These are phyloP conservation scores for Yponomeuta sedellus DNA, from an alignment of 2,888 invertebrate genomes.

Conservation along the genomic window DNA sequence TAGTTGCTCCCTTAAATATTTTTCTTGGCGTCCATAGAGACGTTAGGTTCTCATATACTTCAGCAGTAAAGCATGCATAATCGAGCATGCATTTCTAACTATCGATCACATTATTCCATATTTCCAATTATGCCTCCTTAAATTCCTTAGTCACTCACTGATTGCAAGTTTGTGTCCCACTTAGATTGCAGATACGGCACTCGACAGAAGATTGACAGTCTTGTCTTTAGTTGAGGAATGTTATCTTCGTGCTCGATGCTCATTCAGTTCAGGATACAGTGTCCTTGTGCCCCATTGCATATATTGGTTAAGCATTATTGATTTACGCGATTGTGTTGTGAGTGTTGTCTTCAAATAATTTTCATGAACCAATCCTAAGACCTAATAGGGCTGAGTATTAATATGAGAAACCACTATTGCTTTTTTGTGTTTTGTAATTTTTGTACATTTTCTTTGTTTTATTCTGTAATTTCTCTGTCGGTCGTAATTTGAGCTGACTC, in stretches of 20 bases:
- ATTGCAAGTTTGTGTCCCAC: slow-evolving; percentile 44
- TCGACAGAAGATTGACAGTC: slow-evolving; percentile 46
- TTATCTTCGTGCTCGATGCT: slow-evolving; percentile 20
- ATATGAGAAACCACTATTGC: too few species aligned
- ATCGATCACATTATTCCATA: not conserved
- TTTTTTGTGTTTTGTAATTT: too few species aligned
- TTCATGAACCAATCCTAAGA: too few species aligned
- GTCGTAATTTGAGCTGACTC: too few species aligned
- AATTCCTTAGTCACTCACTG: not conserved
- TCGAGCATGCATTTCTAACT: too few species aligned
- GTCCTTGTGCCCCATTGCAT: slow-evolving; percentile 11
- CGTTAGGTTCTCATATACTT: too few species aligned
- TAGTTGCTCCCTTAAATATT: too few species aligned
- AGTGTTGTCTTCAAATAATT: not conserved
- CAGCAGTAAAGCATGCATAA: too few species aligned
- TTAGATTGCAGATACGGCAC: slow-evolving; percentile 63
- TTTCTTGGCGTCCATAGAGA: too few species aligned
- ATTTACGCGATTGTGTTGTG: not conserved
- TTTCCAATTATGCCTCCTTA: not conserved
- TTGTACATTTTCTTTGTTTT: too few species aligned
- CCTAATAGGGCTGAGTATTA: too few species aligned
- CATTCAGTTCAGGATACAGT: slow-evolving; percentile 9
- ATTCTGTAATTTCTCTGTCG: too few species aligned
- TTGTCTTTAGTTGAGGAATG: slow-evolving; percentile 51
- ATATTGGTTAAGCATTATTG: slow-evolving; percentile 3